A percentile compares a stretch with the other conserved stretches of the same genome.
Evolutionary conservation across 2,113 vertebrate species (phyloP).

Genomic region (Pionites leucogaster): DNA sequence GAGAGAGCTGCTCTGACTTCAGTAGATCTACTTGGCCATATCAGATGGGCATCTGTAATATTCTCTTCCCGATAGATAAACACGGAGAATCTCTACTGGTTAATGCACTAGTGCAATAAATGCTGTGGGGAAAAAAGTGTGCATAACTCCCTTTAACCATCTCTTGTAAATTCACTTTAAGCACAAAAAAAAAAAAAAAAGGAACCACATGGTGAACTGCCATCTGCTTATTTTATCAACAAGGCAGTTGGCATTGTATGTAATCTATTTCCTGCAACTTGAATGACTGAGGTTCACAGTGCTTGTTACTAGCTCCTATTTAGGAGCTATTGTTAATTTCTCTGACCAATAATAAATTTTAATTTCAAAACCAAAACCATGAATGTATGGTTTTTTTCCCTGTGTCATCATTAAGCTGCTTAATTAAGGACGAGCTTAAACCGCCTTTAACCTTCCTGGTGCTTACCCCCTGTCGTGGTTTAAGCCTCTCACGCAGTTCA

Average conservation of each 20-base stretch:
- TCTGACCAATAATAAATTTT: background rate
- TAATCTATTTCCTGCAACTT: background rate
- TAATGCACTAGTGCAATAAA: background rate
- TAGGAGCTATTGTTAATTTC: background rate
- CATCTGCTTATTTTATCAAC: background rate
- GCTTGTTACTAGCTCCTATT: background rate
- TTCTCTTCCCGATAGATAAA: background rate
- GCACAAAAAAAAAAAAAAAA: background rate
- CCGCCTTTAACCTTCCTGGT: background rate
- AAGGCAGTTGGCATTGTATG: background rate
- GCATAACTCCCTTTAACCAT: background rate
- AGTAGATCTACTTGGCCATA: background rate
- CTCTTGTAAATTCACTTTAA: background rate
- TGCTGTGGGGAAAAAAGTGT: rapidly evolving
- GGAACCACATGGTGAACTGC: background rate
- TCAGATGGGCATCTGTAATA: background rate
- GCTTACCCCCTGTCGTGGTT: background rate
- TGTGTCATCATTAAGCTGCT: background rate
- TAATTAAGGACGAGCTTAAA: background rate
- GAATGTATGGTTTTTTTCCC: background rate
- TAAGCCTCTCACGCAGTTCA: too few relatives aligned
- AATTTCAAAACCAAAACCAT: background rate
- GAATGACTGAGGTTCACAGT: background rate
- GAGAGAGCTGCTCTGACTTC: background rate
- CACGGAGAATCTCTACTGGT: background rate